Base-by-base conservation (phyloP, 1,140 invertebrate genomes). In the Anastrepha obliqua region DNA sequence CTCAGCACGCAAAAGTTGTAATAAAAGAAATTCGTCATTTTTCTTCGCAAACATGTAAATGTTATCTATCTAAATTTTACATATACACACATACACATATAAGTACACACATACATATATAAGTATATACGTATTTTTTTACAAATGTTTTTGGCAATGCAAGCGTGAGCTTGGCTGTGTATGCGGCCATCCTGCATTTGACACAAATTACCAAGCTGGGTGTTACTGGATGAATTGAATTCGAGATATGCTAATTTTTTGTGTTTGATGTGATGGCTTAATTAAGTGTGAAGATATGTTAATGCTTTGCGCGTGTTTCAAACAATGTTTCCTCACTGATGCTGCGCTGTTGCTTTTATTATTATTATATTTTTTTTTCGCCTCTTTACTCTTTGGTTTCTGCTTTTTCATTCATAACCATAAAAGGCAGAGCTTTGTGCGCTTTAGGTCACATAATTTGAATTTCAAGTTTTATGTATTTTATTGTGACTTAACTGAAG, bases 281-380 rank as follows among this genome's bases (percentile, higher is more conserved):
- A 39, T 62, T 62, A 62, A 62, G 60, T 62, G 60, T n/a, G 60
- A 62, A 62, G 15, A 17, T 62, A 62, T 62, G 60, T n/a, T 62
- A 17, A 17, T 62, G 15, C 3, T 62, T 17, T 4, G 11, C 60
- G 4, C 15, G 0, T 13, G 60, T 62, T 13, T 62, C 9, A 9
- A 1, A 55, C 9, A 55, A 55, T 7, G 51, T 55, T 55, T 7
- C 51, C 9, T 9, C 51, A 55, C 51, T 7, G 51, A 62, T 62
- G 60, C 60, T 62, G 11, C 17, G 3, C 15, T 62, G 11, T 0
- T 17, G 60, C 3, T 13, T 62, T 62, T 62, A 62, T 62, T 17
- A 13, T 4, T 62, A 62, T 62, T 17, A 1, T 62, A 58, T 58
- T 8, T 58, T 58, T 58, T 7, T 13, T 8, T 1, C 13, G 55